Conservation (phyloP, 2,113 vertebrate species). For the Mustela lutreola region DNA sequence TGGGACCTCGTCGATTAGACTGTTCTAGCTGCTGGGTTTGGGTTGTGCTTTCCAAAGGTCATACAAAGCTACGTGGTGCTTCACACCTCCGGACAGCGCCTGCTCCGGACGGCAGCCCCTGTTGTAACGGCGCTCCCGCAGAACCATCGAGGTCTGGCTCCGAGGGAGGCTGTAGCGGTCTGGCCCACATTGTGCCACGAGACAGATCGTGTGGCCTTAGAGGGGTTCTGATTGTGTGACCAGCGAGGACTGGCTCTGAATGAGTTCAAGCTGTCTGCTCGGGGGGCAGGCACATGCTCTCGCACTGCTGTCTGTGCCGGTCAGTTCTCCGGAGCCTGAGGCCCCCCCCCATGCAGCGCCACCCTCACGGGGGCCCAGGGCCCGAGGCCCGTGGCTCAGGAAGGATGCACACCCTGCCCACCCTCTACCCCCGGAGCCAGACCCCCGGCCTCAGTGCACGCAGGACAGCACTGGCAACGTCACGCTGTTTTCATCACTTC, state of each 20-base stretch:
- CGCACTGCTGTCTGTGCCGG: too few species aligned
- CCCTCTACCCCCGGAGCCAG: neutral
- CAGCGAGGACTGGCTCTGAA: neutral
- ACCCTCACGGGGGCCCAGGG: neutral
- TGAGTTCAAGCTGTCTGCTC: too few species aligned
- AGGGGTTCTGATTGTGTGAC: neutral
- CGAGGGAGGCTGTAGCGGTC: neutral
- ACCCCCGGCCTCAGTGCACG: too few species aligned
- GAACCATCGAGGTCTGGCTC: neutral
- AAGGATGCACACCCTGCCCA: neutral
- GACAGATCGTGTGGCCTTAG: neutral
- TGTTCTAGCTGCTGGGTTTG: neutral
- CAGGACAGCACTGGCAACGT: neutral
- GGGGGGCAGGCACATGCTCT: accelerated
- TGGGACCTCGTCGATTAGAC: neutral
- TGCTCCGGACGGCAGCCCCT: neutral
- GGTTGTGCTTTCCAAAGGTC: neutral
- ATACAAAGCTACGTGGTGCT: neutral
- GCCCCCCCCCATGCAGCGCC: too few species aligned
- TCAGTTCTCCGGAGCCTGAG: neutral
- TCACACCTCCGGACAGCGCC: neutral
- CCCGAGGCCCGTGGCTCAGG: neutral
- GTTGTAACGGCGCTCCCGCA: too few species aligned
- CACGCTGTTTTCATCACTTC: neutral
- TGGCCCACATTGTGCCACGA: too few species aligned